Base-by-base conservation (phyloP, 2,888 invertebrate genomes). In the Sabellastarte sp. region DNA sequence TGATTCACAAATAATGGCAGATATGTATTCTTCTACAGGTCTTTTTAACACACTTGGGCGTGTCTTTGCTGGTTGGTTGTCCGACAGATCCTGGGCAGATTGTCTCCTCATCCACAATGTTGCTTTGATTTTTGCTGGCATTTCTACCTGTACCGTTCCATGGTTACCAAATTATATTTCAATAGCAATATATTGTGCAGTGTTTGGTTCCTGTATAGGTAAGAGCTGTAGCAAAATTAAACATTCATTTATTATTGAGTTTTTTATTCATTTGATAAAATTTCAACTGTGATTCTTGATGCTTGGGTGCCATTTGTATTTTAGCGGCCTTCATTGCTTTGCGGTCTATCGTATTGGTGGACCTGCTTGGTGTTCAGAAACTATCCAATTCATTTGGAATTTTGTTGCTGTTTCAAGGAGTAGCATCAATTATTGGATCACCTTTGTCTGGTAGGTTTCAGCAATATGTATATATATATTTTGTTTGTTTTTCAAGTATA, bases 101-200 rank as follows among this genome's bases (percentile, higher is more conserved):
- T 91, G 95, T 0, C 85, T 97, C 5, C 87, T 91, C 84, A 87
- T 97, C 58, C 95, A 95, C 84, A 96, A 96, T 80, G 84, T 91
- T 41, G 93, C 95, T 0, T 87, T 97, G 63, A 91, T 93, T 0
- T 85, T 91, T 10, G 93, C 93, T n/a, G 97, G 96, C n/a, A 77
- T 94, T n/a, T 90, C 91, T 2, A 95, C 95, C 0, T 90, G 92
- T 68, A 76, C 90, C 50, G 91, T 93, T 73, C 92, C 93, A 1
- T 77, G 90, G 20, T 87, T 88, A 31, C 80, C 50, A n/a, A 63
- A 86, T 15, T 84, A 86, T 62, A 86, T 86, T 57, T 90, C 89
- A 74, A 93, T 95, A 76, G 91, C 90, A 79, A 85, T 87, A 33
- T 95, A 92, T 82, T 90, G 91, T 33, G 87, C 88, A 2, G 80